Evolutionary conservation across 1,140 invertebrate genomes (phyloP), one percentile per base, ranked within the genome.

Genomic region (Ridgeia piscesae): DNA sequence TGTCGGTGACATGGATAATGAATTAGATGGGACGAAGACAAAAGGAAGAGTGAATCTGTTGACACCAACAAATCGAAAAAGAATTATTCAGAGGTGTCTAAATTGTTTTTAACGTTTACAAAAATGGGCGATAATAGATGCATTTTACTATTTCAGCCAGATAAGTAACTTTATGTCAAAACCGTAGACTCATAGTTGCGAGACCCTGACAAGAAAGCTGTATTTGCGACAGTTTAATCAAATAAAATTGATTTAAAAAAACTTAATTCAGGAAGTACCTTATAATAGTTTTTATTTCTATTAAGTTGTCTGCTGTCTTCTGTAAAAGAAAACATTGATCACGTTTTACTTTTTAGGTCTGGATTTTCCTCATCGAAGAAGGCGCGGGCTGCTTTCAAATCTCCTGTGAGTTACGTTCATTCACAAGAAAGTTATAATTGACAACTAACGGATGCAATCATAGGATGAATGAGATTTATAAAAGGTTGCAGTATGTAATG

Each of bases 351-450:
- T 77, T 77, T 77, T 77, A 77, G 58, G 58, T 77, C 8, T 1
- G 58, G 58, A 21, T 77, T 21, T 77, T 77, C 58, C 58, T 91
- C 91, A 35, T 91, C 91, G 33, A 91, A 58, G 58, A 91, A 58
- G 58, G n/a, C 34, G 42, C 4, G 91, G 35, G 35, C 42, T 17
- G 91, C 91, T 42, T 91, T 91, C 91, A 91, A 91, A 91, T 91
- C 91, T 91, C 91, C 91, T 0, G 91, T 91, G 91, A 91, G 91
- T 35, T 35, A 35, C 27, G 11, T 35, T 89, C 17, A 91, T 6
- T 91, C 4, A 91, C 89, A 17, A 34, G 11, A 34, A 9, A 14
- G 33, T 33, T 27, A 34, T 27, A 14, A 27, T 34, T 50, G 48
- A 21, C 48, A 8, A 50, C 48, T 50, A 21, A 50, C 21, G 21